phyloP scores from a whole-genome alignment of 2,888 invertebrate genomes.

The Crossocerus cetratus region DNA sequence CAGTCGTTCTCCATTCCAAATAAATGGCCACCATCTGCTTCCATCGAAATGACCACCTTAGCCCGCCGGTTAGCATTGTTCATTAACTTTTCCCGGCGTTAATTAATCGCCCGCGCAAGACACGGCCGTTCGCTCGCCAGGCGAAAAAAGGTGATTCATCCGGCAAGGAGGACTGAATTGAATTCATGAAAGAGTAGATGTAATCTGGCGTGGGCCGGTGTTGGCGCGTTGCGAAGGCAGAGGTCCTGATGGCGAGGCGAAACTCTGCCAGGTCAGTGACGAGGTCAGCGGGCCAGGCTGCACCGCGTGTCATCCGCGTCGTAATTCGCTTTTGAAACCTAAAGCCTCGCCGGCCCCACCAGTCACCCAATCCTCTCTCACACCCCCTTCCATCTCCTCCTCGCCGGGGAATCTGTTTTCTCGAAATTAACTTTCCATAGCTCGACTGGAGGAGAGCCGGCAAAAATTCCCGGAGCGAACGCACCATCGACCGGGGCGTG shows the following conservation, averaged over 20 bases:
- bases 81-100: conserved; percentile 49
- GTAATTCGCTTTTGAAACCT: conserved; percentile 9
- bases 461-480: too few relatives aligned
- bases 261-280: not conserved
- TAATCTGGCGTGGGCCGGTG: not conserved
- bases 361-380: not conserved
- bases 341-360: not conserved
- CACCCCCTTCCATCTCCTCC: too few relatives aligned
- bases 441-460: too few relatives aligned
- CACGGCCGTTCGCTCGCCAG: conserved; percentile 24
- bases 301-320: not conserved
- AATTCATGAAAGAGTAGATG: conserved; percentile 7
- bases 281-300: not conserved
- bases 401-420: not conserved
- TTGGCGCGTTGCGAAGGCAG: not conserved
- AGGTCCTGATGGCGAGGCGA: not conserved
- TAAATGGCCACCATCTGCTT: conserved; percentile 48
- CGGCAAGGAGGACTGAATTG: conserved; percentile 35
- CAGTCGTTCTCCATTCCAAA: too few relatives aligned
- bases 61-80: conserved; percentile 44
- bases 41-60: conserved; percentile 46
- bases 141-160: conserved; percentile 31
- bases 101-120: conserved; percentile 50
- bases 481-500: too few relatives aligned
- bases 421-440: conserved; percentile 3